phyloP scores from a whole-genome alignment of 2,888 invertebrate genomes.

The Dione vanillae region DNA sequence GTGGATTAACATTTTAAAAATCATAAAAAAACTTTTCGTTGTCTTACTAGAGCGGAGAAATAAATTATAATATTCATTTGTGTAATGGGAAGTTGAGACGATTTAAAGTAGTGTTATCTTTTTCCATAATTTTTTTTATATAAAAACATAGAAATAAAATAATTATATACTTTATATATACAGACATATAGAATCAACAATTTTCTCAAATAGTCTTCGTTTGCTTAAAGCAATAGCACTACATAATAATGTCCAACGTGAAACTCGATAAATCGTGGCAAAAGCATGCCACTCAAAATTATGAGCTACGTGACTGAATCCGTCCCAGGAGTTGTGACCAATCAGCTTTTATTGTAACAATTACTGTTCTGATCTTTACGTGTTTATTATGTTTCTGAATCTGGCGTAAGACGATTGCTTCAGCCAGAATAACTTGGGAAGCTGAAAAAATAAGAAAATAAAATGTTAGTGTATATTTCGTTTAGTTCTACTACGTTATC shows the following conservation, averaged over 20 bases:
- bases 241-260: slow-evolving; percentile 1
- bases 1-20: no score
- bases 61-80: no score
- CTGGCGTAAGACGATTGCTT: not conserved
- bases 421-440: not conserved
- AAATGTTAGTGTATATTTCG: not conserved
- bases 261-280: slow-evolving; percentile 21
- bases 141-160: no score
- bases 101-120: no score
- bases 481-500: not conserved
- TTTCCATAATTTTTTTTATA: no score
- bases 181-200: no score
- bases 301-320: slow-evolving; percentile 20
- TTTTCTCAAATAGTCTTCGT: not conserved
- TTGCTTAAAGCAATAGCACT: not conserved
- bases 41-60: no score
- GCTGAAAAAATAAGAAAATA: not conserved
- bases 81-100: no score
- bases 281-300: slow-evolving; percentile 20
- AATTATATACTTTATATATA: no score
- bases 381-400: slow-evolving; percentile 9
- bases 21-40: no score
- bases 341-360: slow-evolving; percentile 21
- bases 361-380: slow-evolving; percentile 16
- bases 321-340: slow-evolving; percentile 14